Conservation (phyloP, 2,113 vertebrate species). For the Erythrolamprus reginae region DNA sequence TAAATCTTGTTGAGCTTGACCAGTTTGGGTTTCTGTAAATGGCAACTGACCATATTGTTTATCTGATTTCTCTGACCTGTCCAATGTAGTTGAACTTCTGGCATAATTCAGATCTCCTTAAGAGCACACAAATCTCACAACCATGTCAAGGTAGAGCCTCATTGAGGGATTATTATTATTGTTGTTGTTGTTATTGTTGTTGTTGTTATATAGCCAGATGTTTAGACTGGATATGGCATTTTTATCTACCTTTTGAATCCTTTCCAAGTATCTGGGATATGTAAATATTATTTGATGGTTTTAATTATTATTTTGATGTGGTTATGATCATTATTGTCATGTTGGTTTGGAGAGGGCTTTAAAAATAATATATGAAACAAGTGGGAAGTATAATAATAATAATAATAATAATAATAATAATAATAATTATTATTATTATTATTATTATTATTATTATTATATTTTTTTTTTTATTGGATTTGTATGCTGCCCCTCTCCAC, state of each 20-base stretch:
- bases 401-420: no score
- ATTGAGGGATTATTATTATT: neutral
- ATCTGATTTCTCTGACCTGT: neutral
- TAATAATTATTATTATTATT: no score
- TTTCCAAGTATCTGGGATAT: neutral
- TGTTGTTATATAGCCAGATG: neutral
- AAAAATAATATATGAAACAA: neutral
- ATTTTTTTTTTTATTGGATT: no score
- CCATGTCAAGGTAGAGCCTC: neutral
- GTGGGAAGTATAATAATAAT: neutral
- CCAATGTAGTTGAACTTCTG: neutral
- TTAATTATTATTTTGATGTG: neutral
- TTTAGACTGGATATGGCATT: neutral
- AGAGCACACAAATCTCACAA: neutral
- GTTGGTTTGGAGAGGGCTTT: neutral
- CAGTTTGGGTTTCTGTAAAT: neutral
- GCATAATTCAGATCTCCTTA: neutral
- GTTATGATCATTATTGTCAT: neutral
- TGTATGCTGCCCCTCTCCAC: no score
- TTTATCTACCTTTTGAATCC: neutral
- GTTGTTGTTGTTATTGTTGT: neutral
- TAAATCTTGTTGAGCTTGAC: neutral
- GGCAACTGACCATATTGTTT: neutral
- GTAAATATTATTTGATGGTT: neutral
- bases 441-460: no score